A percentile compares a stretch with the other conserved stretches of the same genome.
phyloP scores from a whole-genome alignment of 2,888 invertebrate genomes.

The Phaedon cochleariae region DNA sequence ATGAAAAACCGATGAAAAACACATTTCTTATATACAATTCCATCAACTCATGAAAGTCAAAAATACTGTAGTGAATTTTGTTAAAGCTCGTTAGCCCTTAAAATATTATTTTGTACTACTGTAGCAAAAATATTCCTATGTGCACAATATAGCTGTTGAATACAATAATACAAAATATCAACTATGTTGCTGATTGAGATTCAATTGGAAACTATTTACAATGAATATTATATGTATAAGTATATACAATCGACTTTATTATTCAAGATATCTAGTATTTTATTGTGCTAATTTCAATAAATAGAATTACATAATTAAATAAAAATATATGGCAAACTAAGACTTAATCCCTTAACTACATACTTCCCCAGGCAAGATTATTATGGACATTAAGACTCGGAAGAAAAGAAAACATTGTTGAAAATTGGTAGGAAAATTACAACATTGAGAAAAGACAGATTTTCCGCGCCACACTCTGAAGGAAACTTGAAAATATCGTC shows the following conservation, averaged over 20 bases:
- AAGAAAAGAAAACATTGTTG: no score
- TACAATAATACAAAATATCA: conserved; percentile 50
- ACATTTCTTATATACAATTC: conserved; percentile 32
- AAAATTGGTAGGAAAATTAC: no score
- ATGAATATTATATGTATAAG: no score
- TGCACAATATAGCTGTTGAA: conserved; percentile 42
- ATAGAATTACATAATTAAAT: conserved; percentile 34
- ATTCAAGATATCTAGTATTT: conserved; percentile 35
- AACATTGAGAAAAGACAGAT: no score
- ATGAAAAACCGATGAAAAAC: conserved; percentile 33
- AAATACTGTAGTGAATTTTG: conserved; percentile 37
- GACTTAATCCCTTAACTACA: background rate
- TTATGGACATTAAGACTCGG: conserved; percentile 17
- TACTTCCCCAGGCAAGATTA: conserved; percentile 20
- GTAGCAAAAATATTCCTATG: conserved; percentile 48
- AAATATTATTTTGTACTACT: conserved; percentile 47
- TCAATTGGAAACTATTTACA: conserved; percentile 28
- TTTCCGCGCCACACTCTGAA: no score
- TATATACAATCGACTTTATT: conserved; percentile 33
- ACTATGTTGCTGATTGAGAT: conserved; percentile 22
- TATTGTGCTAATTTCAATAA: conserved; percentile 30
- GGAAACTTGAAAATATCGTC: no score
- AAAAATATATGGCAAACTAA: conserved; percentile 20
- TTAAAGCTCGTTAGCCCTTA: conserved; percentile 16
- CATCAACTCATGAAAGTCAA: conserved; percentile 26